Evolutionary conservation across 1,140 invertebrate species (phyloP).

Genomic region (Hycleus cichorii): DNA sequence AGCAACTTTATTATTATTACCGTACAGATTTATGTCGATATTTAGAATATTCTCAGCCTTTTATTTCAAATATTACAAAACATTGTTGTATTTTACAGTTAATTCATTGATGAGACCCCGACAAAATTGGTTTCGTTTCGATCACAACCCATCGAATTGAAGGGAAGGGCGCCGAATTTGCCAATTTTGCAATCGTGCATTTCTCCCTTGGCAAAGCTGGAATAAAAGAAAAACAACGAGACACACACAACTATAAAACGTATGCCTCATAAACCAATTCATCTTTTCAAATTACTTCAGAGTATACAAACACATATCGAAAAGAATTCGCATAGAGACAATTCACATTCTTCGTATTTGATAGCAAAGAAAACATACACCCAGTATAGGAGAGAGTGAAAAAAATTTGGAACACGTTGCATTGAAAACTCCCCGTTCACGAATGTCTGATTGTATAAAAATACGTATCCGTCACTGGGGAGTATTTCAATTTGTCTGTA

Average conservation of each 20-base stretch:
- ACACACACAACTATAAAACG: slow-evolving; percentile 2
- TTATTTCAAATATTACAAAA: no score
- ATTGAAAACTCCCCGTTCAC: slow-evolving; percentile 10
- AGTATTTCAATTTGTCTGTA: slow-evolving; percentile 24
- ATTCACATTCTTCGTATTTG: slow-evolving; percentile 2
- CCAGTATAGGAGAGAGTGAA: neutral
- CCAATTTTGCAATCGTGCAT: neutral
- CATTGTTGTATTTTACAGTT: no score
- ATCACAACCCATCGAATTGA: no score
- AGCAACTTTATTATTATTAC: no score
- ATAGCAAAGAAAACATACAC: slow-evolving; percentile 4
- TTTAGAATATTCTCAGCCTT: no score
- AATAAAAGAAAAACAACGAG: neutral
- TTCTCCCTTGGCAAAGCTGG: neutral
- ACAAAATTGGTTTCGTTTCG: no score
- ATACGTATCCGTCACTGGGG: slow-evolving; percentile 22
- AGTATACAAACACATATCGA: slow-evolving; percentile 3
- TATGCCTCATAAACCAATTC: slow-evolving; percentile 3
- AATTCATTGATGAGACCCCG: no score
- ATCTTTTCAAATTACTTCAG: slow-evolving; percentile 7
- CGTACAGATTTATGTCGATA: no score
- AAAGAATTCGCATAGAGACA: neutral
- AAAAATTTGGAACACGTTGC: neutral
- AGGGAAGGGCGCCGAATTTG: no score
- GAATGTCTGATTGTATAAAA: slow-evolving; percentile 21